These are phyloP conservation scores for Heliornis fulica DNA, from an alignment of 2,113 vertebrate genomes.

Conservation along the genomic window DNA sequence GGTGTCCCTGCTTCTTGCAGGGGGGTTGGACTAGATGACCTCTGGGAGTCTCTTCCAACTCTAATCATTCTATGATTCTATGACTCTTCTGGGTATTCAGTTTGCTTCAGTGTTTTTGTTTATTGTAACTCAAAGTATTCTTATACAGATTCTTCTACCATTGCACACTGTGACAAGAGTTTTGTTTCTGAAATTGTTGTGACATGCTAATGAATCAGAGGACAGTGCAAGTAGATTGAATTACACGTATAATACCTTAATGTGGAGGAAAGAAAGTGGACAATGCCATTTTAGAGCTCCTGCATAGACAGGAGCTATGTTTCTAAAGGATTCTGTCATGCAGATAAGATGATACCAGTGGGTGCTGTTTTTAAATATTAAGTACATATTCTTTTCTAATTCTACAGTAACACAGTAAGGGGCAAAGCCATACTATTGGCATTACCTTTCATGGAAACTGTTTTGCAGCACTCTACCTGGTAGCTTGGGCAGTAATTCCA, in stretches of 20 bases:
- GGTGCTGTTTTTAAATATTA: background rate
- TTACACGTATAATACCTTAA: background rate
- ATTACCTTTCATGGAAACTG: background rate
- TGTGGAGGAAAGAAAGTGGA: background rate
- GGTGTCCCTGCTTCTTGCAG: no score
- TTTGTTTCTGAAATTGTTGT: background rate
- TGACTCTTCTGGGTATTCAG: background rate
- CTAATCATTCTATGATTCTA: no score
- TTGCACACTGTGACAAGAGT: background rate
- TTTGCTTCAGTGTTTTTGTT: constrained; percentile 7
- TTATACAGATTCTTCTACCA: background rate
- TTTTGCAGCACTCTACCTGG: background rate
- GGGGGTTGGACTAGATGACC: no score
- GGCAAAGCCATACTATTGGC: background rate
- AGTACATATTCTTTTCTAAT: background rate
- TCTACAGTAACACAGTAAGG: background rate
- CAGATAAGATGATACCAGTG: background rate
- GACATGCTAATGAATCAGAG: background rate
- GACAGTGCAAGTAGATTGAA: background rate
- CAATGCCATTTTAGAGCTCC: background rate
- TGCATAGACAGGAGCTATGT: background rate
- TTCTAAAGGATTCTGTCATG: background rate
- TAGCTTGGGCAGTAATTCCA: background rate
- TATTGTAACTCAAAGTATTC: background rate
- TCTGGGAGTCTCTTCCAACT: no score